These are phyloP conservation scores for Gymnodraco acuticeps DNA, from an alignment of 2,797 vertebrate species.

Conservation along the genomic window DNA sequence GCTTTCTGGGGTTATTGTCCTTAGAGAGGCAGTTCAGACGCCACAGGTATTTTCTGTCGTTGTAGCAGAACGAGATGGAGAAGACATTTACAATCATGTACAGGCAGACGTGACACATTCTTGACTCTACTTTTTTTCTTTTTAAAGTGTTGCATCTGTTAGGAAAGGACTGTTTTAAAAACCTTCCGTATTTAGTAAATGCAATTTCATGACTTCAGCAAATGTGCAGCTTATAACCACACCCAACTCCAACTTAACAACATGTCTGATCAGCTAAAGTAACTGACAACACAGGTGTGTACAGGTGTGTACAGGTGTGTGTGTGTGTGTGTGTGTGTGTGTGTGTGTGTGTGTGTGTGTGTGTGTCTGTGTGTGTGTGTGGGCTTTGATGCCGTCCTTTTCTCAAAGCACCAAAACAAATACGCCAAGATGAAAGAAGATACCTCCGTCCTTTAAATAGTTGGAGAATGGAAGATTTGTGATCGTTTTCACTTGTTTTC, in stretches of 20 bases:
- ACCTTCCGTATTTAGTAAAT: neutral
- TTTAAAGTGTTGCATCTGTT: neutral
- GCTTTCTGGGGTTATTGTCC: slow-evolving; percentile 33
- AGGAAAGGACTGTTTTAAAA: neutral
- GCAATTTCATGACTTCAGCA: neutral
- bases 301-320: too few species aligned
- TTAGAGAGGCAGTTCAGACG: neutral
- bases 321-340: too few species aligned
- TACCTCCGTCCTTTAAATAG: neutral
- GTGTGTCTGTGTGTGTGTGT: slow-evolving; percentile 22
- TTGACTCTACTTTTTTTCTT: neutral
- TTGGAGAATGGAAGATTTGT: neutral
- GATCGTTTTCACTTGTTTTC: too few species aligned
- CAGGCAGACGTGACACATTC: neutral
- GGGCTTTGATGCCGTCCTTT: neutral
- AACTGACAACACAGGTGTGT: neutral
- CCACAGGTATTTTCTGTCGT: slow-evolving; percentile 3
- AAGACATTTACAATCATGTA: too few species aligned
- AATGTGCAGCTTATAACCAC: neutral
- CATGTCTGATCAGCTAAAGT: neutral
- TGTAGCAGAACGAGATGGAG: too few species aligned
- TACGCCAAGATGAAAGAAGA: too few species aligned
- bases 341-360: neutral
- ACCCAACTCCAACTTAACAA: neutral
- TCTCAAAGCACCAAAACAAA: neutral